Evolutionary conservation across 2,113 vertebrate species (phyloP), one percentile per base, ranked within the genome.

Genomic region (Uropsilus gracilis): DNA sequence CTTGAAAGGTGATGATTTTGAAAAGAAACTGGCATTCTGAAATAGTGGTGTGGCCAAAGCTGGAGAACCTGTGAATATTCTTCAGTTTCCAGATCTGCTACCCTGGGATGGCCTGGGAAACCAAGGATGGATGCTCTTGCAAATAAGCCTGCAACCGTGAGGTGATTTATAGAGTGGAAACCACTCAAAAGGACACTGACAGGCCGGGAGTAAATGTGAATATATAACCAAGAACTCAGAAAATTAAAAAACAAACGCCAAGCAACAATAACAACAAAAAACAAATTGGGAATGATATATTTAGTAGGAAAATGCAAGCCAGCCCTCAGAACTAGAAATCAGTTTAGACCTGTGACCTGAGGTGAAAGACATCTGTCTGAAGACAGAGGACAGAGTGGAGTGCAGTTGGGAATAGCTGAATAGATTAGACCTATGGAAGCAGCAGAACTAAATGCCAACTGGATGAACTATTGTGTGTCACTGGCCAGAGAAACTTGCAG

Each of bases 221-320:
- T 42, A 30, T 48, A 24, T n/a, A 55, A 82, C 11, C 42, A 68
- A 64, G 42, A 68, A 75, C 50, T 80, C 77, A 87, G 69, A 48
- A 90, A 73, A 94, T 37, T 22, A 18, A 46, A 30, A 24, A 68
- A 55, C 64, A 3, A 6, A 34, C 32, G 14, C 24, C 37, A 71
- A 71, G 42, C 39, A 22, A 32, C 18, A 69, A 71, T 20, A n/a
- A 42, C 68, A 71, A 71, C 39, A 42, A 24, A n/a, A n/a, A 71
- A 50, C 80, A 24, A 63, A 78, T 57, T 16, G 90, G 42, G n/a
- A 39, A 88, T 53, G 75, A 63, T 68, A 37, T 6, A 61, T 66
- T 92, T 84, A 84, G 85, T 34, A 66, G 81, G 53, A 80, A 86
- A 95, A 78, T 69, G 71, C 28, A 57, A 90, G 28, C 13, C 46